Evolutionary conservation across 2,797 vertebrate species (phyloP), one percentile per base, ranked within the genome.

Genomic region (Malacoctenus gilli): DNA sequence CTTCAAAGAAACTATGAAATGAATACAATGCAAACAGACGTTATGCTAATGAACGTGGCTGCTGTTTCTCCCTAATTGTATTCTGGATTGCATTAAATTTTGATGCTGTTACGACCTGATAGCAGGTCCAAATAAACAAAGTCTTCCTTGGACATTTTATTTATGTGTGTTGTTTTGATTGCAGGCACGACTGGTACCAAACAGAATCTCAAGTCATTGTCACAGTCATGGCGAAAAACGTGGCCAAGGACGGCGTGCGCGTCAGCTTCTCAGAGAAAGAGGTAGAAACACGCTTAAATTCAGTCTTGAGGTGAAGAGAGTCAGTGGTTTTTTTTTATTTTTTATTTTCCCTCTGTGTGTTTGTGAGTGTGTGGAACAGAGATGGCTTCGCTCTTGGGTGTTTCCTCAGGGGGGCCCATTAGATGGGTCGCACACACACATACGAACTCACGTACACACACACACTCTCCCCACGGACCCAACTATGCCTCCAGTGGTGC

Each of bases 151-250:
- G n/a, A n/a, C n/a, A n/a, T n/a, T 18, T 38, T 19, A 11, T 39
- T 12, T 15, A 18, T n/a, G 12, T 66, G 15, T 52, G 11, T 55
- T 12, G 15, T 52, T 11, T 55, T 12, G 67, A 25, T 60, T 58
- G 13, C 78, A 96, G 95, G 74, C 89, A 94, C 30, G 96, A 98
- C 85, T 98, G 96, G 96, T 98, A 98, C 91, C 96, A 98, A 92
- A 98, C 96, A 77, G 96, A 98, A 75, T 96, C 95, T 72, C 94
- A 98, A 77, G 92, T 98, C 73, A 95, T 95, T 18, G 86, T 98
- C 80, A 95, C 94, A 19, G 82, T 98, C 72, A 97, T 97, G 96
- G 90, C 92, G 59, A 98, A 96, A 87, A 95, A 96, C 18, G 87
- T 91, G 1, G 91, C 93, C 75, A 94, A 95, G 83, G 94, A 97